Evolutionary conservation across 2,888 invertebrate species (phyloP).

Genomic region (Idaea dimidiata): DNA sequence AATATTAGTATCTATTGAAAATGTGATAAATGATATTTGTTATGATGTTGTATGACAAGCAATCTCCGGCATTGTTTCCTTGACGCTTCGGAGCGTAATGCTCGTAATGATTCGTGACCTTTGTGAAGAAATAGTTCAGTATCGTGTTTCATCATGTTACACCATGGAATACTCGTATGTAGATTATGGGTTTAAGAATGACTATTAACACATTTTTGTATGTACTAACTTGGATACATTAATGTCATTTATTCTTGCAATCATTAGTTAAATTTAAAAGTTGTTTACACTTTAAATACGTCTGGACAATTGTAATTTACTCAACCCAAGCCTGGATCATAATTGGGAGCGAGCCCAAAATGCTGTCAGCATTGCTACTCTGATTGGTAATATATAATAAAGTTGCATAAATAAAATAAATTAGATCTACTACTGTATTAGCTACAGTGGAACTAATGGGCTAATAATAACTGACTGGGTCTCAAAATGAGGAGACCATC

Average conservation of each 20-base stretch:
- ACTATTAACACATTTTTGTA: background rate
- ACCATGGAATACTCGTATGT: slow-evolving; percentile 28
- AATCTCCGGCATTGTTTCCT: slow-evolving; percentile 25
- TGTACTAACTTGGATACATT: background rate
- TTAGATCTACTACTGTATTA: too few relatives aligned
- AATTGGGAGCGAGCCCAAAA: too few relatives aligned
- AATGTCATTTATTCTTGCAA: background rate
- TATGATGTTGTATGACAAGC: slow-evolving; percentile 13
- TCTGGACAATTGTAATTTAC: too few relatives aligned
- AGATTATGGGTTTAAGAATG: slow-evolving; percentile 4
- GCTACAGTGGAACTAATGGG: too few relatives aligned
- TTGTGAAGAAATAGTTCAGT: slow-evolving; percentile 24
- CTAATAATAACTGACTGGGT: too few relatives aligned
- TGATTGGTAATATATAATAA: too few relatives aligned
- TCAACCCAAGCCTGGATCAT: too few relatives aligned
- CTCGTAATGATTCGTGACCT: slow-evolving; percentile 29
- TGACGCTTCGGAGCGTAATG: slow-evolving; percentile 19
- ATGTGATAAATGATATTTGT: slow-evolving; percentile 37
- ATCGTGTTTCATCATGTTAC: slow-evolving; percentile 25
- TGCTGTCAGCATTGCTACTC: too few relatives aligned
- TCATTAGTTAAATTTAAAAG: background rate
- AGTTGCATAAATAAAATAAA: too few relatives aligned
- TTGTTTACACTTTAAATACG: background rate
- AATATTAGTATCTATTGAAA: slow-evolving; percentile 15
- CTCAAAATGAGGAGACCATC: too few relatives aligned